These are phyloP conservation scores for Leptinotarsa undecemlineata DNA, from an alignment of 1,140 invertebrate species.

Conservation along the genomic window DNA sequence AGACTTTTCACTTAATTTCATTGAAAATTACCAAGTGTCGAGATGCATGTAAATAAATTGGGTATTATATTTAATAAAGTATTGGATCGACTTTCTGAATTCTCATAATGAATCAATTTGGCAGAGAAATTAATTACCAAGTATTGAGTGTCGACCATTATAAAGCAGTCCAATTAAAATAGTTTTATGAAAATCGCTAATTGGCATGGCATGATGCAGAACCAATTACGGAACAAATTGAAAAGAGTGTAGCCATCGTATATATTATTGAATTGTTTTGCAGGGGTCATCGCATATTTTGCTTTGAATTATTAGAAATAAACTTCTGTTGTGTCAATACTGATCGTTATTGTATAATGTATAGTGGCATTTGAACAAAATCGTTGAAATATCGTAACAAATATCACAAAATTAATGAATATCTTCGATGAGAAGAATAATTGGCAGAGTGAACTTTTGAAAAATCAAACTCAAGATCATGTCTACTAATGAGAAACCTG, in stretches of 20 bases:
- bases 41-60: background rate
- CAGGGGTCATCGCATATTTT: too few relatives aligned
- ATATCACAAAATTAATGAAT: too few relatives aligned
- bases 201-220: background rate
- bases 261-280: background rate
- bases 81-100: background rate
- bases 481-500: too few relatives aligned
- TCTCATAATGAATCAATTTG: slow-evolving; percentile 8
- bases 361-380: too few relatives aligned
- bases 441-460: too few relatives aligned
- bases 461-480: too few relatives aligned
- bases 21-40: background rate
- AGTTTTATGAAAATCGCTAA: slow-evolving; percentile 7
- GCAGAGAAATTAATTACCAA: slow-evolving; percentile 11
- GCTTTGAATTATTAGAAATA: too few relatives aligned
- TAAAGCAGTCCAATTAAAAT: slow-evolving; percentile 14
- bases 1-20: background rate
- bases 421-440: too few relatives aligned
- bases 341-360: too few relatives aligned
- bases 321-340: too few relatives aligned
- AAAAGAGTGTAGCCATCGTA: background rate
- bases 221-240: background rate
- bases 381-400: too few relatives aligned
- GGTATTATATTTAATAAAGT: background rate
- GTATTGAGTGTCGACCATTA: background rate